A percentile compares a stretch with the other conserved stretches of the same genome.
These are phyloP conservation scores for Goniozus legneri DNA, from an alignment of 1,140 invertebrate species.

Conservation along the genomic window DNA sequence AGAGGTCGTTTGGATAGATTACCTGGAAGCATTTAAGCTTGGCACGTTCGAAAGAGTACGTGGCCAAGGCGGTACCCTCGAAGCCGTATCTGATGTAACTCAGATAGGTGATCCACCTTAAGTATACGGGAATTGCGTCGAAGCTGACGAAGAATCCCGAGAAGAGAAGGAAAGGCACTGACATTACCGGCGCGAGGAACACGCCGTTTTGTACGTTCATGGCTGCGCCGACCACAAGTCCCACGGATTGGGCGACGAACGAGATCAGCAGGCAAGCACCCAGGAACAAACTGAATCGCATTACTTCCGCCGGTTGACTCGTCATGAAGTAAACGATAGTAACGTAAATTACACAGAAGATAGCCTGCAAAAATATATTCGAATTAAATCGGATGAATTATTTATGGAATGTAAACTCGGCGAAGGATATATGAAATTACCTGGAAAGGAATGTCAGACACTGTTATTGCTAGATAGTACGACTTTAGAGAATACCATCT, in stretches of 20 bases:
- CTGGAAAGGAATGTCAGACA: constrained; percentile 96
- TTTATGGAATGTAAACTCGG: too few species aligned
- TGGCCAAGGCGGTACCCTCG: constrained; percentile 89
- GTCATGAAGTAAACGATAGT: constrained; percentile 94
- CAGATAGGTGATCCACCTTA: constrained; percentile 93
- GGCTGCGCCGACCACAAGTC: constrained; percentile 90
- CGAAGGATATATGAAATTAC: constrained; percentile 51
- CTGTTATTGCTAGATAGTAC: constrained; percentile 93
- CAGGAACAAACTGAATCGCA: constrained; percentile 86
- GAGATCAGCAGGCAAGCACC: constrained; percentile 85
- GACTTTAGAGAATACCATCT: constrained; percentile 95
- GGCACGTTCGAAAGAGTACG: constrained; percentile 81
- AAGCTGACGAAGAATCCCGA: constrained; percentile 97
- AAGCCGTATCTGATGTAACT: constrained; percentile 95
- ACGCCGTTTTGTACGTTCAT: constrained; percentile 94
- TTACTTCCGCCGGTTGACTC: constrained; percentile 80
- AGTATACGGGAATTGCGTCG: constrained; percentile 90
- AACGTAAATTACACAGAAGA: constrained; percentile 89
- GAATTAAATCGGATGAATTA: not conserved
- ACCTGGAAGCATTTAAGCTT: constrained; percentile 76
- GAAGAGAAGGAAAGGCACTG: constrained; percentile 91
- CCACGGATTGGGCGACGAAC: constrained; percentile 93
- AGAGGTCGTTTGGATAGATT: too few species aligned
- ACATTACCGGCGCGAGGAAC: constrained; percentile 92
- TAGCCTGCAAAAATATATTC: constrained; percentile 60